Conservation (phyloP, 2,888 invertebrate genomes). For the Drosophila flavopinicola region DNA sequence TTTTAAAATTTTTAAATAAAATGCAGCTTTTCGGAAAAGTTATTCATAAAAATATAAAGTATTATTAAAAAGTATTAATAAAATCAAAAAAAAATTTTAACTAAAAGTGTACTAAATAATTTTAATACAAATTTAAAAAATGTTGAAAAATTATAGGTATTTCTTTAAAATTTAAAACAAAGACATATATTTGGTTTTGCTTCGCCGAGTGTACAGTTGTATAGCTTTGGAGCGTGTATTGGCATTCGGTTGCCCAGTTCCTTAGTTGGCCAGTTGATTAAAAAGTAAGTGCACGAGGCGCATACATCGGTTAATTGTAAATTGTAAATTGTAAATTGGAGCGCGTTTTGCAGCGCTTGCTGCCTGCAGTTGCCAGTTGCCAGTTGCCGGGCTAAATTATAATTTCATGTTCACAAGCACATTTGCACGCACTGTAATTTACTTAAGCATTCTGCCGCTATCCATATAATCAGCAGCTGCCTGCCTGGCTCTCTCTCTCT, state of each 20-base stretch:
- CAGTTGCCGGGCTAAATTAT: conserved; percentile 60
- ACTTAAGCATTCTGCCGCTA: conserved; percentile 77
- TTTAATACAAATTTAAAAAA: too few species aligned
- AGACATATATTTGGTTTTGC: not conserved
- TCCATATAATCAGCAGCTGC: conserved; percentile 57
- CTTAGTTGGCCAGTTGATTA: conserved; percentile 54
- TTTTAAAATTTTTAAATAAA: too few species aligned
- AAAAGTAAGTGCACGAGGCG: conserved; percentile 57
- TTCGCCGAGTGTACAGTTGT: conserved; percentile 1
- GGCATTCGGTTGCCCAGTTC: conserved; percentile 9
- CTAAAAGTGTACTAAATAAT: too few species aligned
- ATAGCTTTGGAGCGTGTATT: not conserved
- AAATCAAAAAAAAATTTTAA: too few species aligned
- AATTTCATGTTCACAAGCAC: conserved; percentile 81
- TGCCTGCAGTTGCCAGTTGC: conserved; percentile 30
- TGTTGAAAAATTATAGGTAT: too few species aligned
- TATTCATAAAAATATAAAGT: too few species aligned
- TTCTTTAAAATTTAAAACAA: too few species aligned
- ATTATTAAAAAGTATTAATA: too few species aligned
- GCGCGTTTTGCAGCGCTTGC: conserved; percentile 44
- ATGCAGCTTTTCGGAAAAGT: too few species aligned
- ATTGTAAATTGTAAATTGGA: conserved; percentile 64
- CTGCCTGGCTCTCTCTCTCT: conserved; percentile 19
- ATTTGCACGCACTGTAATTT: conserved; percentile 81
- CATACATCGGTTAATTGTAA: conserved; percentile 57